These are phyloP conservation scores for Cosmopolites sordidus DNA, from an alignment of 2,888 invertebrate species.

Conservation along the genomic window DNA sequence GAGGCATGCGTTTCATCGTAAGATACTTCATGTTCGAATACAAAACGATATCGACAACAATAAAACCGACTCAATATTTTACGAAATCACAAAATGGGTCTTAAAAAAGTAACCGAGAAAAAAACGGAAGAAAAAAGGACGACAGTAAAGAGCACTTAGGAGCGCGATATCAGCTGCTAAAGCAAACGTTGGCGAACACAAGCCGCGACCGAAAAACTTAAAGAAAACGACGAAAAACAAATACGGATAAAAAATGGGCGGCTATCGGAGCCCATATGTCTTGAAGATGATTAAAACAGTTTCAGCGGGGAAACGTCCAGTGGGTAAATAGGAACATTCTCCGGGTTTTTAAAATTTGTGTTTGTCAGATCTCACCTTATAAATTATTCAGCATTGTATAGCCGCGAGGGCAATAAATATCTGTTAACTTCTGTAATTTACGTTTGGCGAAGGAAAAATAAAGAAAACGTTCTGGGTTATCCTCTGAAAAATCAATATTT, in stretches of 20 bases:
- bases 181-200: not conserved
- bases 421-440: constrained; percentile 44
- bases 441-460: constrained; percentile 39
- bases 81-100: no score
- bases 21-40: no score
- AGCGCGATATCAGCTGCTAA: not conserved
- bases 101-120: no score
- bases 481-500: constrained; percentile 7
- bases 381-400: constrained; percentile 48
- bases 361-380: constrained; percentile 49
- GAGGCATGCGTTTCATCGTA: no score
- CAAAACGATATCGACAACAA: no score
- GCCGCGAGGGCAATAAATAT: constrained; percentile 44
- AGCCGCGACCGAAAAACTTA: not conserved
- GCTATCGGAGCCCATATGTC: constrained; percentile 27
- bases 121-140: not conserved
- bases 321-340: constrained; percentile 46
- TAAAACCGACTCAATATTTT: no score
- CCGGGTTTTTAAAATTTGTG: constrained; percentile 46
- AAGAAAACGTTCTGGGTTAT: constrained; percentile 27
- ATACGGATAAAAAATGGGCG: not conserved
- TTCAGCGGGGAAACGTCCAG: constrained; percentile 39
- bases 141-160: not conserved
- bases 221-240: not conserved
- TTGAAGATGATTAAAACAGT: constrained; percentile 37